phyloP scores from a whole-genome alignment of 2,113 vertebrate species.

The Fregetta grallaria region DNA sequence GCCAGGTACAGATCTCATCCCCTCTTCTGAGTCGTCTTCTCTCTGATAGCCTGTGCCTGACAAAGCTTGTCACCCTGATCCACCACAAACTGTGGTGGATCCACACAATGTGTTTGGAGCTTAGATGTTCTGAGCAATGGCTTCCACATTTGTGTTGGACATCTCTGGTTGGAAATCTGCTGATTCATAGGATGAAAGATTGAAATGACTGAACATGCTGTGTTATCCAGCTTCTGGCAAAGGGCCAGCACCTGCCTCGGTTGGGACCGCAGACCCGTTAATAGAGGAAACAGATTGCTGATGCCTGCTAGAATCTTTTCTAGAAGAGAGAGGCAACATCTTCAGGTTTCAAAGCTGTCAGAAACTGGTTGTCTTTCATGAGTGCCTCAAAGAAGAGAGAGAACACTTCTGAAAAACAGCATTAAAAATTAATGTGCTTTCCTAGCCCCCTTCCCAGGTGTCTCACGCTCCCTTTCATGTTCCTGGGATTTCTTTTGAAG shows the following conservation, averaged over 20 bases:
- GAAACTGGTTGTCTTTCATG: not conserved
- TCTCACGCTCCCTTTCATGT: slow-evolving; percentile 47
- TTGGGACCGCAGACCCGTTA: not conserved
- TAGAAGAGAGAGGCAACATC: not conserved
- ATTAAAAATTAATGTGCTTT: slow-evolving; percentile 56
- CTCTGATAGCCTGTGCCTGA: not conserved
- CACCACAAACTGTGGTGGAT: too few relatives aligned
- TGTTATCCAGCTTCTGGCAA: not conserved
- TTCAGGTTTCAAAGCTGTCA: slow-evolving; percentile 9
- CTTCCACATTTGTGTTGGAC: not conserved
- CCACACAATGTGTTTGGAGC: not conserved
- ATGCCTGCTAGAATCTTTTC: not conserved
- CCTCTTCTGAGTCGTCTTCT: not conserved
- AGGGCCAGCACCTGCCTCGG: not conserved
- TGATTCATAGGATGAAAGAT: not conserved
- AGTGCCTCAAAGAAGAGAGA: not conserved
- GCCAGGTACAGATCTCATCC: not conserved
- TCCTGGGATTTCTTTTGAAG: slow-evolving; percentile 58
- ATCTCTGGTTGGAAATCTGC: not conserved
- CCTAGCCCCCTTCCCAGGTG: slow-evolving; percentile 18
- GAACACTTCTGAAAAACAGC: slow-evolving; percentile 28
- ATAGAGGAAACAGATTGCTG: not conserved
- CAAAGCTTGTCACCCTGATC: not conserved
- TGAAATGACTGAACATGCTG: not conserved
- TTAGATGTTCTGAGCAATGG: not conserved